Conservation (phyloP, 1,140 invertebrate species). For the Halesus radiatus region DNA sequence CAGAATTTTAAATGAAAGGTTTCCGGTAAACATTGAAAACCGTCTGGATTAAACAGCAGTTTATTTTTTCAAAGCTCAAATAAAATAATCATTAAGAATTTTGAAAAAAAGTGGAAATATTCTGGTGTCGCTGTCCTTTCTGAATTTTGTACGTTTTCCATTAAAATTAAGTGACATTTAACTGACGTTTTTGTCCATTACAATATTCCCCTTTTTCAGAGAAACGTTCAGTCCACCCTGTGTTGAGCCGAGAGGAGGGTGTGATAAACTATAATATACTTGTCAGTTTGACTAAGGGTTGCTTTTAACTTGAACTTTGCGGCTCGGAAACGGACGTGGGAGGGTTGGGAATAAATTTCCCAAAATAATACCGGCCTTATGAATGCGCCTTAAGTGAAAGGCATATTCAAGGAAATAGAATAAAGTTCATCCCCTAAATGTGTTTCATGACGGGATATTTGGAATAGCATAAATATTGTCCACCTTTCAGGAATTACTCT, state of each 20-base stretch:
- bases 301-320: slow-evolving; percentile 42
- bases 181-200: too few species aligned
- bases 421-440: not conserved
- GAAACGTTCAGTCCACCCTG: not conserved
- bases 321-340: slow-evolving; percentile 10
- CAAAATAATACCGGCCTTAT: slow-evolving; percentile 21
- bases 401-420: slow-evolving; percentile 1
- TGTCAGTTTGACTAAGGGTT: slow-evolving; percentile 31
- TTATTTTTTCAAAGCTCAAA: too few species aligned
- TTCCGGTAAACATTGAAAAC: too few species aligned
- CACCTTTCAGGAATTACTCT: not conserved
- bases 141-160: too few species aligned
- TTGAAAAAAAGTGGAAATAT: too few species aligned
- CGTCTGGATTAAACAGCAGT: too few species aligned
- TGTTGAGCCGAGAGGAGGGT: not conserved
- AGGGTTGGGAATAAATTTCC: not conserved
- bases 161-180: too few species aligned
- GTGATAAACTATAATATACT: slow-evolving; percentile 40
- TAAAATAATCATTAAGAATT: too few species aligned
- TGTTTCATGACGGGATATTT: not conserved
- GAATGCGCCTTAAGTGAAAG: slow-evolving; percentile 14
- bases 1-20: too few species aligned
- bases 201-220: too few species aligned
- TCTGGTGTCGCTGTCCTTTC: too few species aligned
- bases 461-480: not conserved